A percentile compares a stretch with the other conserved stretches of the same genome.
Evolutionary conservation across 1,140 invertebrate genomes (phyloP).

Genomic region (Colletes latitarsis): DNA sequence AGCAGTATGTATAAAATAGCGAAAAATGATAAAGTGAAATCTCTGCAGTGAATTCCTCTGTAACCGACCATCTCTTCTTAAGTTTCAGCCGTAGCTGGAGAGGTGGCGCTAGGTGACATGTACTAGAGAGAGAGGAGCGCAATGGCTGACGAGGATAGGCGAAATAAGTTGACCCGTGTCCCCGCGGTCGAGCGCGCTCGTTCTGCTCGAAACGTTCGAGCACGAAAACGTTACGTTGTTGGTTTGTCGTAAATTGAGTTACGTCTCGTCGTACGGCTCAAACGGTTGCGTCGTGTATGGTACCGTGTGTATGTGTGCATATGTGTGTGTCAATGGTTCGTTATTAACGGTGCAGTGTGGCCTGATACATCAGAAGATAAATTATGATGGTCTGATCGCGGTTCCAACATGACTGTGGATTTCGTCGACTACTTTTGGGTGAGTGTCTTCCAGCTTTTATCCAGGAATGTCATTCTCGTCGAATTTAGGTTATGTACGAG

Average conservation of each 20-base stretch:
- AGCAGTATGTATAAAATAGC: too few species aligned
- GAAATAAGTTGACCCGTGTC: constrained; percentile 60
- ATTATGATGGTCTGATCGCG: constrained; percentile 73
- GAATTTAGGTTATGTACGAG: constrained; percentile 57
- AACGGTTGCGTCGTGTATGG: constrained; percentile 12
- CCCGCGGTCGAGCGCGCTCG: constrained; percentile 58
- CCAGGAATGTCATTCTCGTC: constrained; percentile 25
- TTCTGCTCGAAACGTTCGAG: constrained; percentile 54
- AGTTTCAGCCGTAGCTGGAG: background rate
- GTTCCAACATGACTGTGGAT: constrained; percentile 87
- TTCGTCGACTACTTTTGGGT: constrained; percentile 93
- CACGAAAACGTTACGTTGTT: constrained; percentile 36
- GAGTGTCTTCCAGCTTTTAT: constrained; percentile 70
- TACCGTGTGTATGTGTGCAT: constrained; percentile 1
- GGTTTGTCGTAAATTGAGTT: constrained; percentile 39
- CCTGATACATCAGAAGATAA: constrained; percentile 48
- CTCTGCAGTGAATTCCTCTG: background rate
- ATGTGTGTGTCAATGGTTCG: constrained; percentile 36
- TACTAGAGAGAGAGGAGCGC: constrained; percentile 11
- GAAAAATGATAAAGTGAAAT: background rate
- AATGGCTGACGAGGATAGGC: constrained; percentile 42
- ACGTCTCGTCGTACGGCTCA: constrained; percentile 25
- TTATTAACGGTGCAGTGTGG: constrained; percentile 38
- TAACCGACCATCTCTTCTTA: background rate
- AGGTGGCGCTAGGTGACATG: constrained; percentile 1